A percentile compares a stretch with the other conserved stretches of the same genome.
These are phyloP conservation scores for Acanthisitta chloris DNA, from an alignment of 2,113 vertebrate species.

Conservation along the genomic window DNA sequence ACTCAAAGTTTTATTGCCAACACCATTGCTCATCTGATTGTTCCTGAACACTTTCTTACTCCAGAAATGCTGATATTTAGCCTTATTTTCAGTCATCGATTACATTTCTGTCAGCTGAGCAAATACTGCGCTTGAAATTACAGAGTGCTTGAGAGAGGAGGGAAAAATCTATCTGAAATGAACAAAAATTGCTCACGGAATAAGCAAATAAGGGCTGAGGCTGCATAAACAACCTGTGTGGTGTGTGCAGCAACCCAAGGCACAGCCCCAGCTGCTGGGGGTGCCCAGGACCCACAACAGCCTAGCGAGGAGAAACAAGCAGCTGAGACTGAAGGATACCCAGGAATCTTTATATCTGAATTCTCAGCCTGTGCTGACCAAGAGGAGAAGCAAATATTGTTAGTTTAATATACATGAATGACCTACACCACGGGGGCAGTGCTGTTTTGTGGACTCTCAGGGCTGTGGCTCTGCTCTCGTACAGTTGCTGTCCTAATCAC, in stretches of 20 bases:
- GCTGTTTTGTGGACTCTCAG: not conserved
- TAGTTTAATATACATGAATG: not conserved
- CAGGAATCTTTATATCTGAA: not conserved
- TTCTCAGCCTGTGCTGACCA: not conserved
- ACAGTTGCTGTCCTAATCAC: not conserved
- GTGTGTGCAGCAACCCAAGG: not conserved
- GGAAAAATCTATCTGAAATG: not conserved
- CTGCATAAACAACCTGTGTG: not conserved
- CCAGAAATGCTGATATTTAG: not conserved
- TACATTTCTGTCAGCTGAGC: not conserved
- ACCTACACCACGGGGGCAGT: not conserved
- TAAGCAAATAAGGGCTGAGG: not conserved
- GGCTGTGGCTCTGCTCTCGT: not conserved
- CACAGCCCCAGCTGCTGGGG: not conserved
- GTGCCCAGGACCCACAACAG: fast-evolving
- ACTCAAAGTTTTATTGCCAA: not conserved
- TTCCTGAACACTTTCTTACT: not conserved
- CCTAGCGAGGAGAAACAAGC: fast-evolving
- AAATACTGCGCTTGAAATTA: not conserved
- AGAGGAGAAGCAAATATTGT: not conserved
- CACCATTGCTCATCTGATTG: conserved; percentile 1
- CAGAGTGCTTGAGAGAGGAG: not conserved
- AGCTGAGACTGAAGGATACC: not conserved
- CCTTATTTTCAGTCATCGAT: not conserved
- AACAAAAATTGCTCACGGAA: not conserved